Evolutionary conservation across 2,113 vertebrate species (phyloP).

Genomic region (Amphilophus citrinellus): DNA sequence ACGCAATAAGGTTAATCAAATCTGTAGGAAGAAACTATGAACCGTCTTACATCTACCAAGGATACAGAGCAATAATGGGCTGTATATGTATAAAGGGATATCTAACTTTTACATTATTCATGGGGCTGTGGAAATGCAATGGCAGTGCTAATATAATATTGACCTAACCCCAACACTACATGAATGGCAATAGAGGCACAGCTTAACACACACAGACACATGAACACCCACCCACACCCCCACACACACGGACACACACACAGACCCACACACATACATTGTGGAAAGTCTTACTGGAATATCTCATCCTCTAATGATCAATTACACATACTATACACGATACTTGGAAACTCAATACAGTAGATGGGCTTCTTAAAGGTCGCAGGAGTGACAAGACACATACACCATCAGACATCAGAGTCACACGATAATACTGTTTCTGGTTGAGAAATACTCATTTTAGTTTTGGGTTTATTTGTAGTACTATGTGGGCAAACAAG

Average conservation of each 20-base stretch:
- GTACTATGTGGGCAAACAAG: slow-evolving; percentile 63
- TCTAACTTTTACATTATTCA: slow-evolving; percentile 80
- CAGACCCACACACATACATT: slow-evolving; percentile 26
- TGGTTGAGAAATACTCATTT: slow-evolving; percentile 49
- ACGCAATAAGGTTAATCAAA: slow-evolving; percentile 74
- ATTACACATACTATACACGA: slow-evolving; percentile 61
- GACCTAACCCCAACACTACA: slow-evolving; percentile 77
- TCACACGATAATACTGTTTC: slow-evolving; percentile 43
- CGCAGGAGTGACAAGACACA: slow-evolving; percentile 59
- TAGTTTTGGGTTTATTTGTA: slow-evolving; percentile 54
- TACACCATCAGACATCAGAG: slow-evolving; percentile 43
- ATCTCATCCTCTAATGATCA: slow-evolving; percentile 75
- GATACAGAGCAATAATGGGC: slow-evolving; percentile 72
- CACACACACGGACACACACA: slow-evolving; percentile 29
- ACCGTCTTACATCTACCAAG: slow-evolving; percentile 65
- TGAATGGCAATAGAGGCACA: slow-evolving; percentile 72
- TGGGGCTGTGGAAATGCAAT: slow-evolving; percentile 74
- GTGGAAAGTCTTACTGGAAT: slow-evolving; percentile 70
- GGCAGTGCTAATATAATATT: slow-evolving; percentile 81
- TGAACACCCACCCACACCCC: slow-evolving; percentile 29
- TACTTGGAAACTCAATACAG: slow-evolving; percentile 71
- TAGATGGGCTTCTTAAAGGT: slow-evolving; percentile 62
- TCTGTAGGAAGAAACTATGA: slow-evolving; percentile 64
- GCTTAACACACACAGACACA: slow-evolving; percentile 41
- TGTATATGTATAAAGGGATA: slow-evolving; percentile 77